These are phyloP conservation scores for Poecile montanus DNA, from an alignment of 2,797 vertebrate species.

Conservation along the genomic window DNA sequence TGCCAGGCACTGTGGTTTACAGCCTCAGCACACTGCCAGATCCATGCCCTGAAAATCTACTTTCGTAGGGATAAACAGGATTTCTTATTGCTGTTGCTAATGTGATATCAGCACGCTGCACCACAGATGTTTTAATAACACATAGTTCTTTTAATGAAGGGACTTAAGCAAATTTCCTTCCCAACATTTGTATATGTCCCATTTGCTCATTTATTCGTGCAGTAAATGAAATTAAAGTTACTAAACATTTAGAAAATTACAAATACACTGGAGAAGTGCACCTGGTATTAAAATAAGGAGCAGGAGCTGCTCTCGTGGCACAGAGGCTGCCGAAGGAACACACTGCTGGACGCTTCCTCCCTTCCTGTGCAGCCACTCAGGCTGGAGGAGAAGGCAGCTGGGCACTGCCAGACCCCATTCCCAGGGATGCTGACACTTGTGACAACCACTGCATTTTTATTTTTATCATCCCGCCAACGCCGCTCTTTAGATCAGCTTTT, in stretches of 20 bases:
- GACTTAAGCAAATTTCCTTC: constrained; percentile 36
- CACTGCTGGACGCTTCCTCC: neutral
- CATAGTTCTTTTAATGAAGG: neutral
- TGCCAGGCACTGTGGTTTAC: neutral
- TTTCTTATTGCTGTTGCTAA: constrained; percentile 17
- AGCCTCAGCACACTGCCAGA: neutral
- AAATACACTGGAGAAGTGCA: neutral
- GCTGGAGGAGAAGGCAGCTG: neutral
- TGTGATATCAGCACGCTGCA: neutral
- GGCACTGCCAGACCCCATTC: neutral
- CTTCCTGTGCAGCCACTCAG: neutral
- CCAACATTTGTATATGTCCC: neutral
- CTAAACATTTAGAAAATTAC: neutral
- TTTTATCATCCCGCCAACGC: neutral
- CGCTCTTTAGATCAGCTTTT: neutral
- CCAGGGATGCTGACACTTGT: neutral
- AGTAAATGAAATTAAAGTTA: neutral
- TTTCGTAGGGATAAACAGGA: neutral
- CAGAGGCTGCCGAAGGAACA: neutral
- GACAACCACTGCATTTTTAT: constrained; percentile 15
- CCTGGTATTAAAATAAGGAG: neutral
- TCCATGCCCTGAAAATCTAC: neutral
- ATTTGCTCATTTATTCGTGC: constrained; percentile 46
- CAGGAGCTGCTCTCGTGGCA: neutral
- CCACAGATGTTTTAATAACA: constrained; percentile 1